phyloP scores from a whole-genome alignment of 2,113 vertebrate species.

The Condylura cristata region DNA sequence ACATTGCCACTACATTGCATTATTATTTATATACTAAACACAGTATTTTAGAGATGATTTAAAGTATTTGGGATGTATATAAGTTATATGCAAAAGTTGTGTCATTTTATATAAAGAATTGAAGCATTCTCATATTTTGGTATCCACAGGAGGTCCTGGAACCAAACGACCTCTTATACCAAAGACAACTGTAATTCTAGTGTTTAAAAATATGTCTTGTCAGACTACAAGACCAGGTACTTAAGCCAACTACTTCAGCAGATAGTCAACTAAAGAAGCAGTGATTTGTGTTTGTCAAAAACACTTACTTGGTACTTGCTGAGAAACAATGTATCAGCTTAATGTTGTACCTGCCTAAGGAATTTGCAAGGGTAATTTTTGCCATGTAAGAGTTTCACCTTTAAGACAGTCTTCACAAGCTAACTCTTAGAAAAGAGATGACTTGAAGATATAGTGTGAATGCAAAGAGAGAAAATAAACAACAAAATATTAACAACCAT shows the following conservation, averaged over 20 bases:
- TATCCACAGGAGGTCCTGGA: no score
- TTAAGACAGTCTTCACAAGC: not conserved
- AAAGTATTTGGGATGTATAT: no score
- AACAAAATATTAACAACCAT: not conserved
- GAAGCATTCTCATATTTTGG: no score
- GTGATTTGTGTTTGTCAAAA: not conserved
- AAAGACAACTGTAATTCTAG: no score
- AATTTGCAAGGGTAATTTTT: not conserved
- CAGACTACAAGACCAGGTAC: not conserved
- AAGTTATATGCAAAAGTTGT: no score
- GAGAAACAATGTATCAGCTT: not conserved
- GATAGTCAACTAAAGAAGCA: not conserved
- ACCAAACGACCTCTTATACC: no score
- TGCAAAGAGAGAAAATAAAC: not conserved
- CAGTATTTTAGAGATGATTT: no score
- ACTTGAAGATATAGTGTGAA: no score
- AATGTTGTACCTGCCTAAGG: not conserved
- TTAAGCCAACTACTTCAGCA: not conserved
- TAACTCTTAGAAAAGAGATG: no score
- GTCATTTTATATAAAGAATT: no score
- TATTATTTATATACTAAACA: no score
- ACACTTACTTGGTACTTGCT: not conserved
- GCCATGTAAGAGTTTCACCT: not conserved
- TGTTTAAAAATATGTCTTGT: not conserved
- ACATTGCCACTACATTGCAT: no score